A percentile compares a stretch with the other conserved stretches of the same genome.
Evolutionary conservation across 23 tunicate genomes (phyloP).

Genomic region (Oikopleura albicans): DNA sequence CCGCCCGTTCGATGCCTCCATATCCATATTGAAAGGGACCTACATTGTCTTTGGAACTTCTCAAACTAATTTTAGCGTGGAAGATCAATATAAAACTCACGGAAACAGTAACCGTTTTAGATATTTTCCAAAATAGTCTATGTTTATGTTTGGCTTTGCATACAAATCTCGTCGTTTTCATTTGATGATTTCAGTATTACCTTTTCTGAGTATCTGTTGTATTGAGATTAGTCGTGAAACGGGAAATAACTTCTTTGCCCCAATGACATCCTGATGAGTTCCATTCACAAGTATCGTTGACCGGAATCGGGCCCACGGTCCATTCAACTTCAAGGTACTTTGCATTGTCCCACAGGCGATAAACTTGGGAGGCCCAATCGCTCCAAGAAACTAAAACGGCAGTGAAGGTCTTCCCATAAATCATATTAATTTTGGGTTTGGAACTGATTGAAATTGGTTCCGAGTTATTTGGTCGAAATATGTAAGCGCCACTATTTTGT

Average conservation of each 20-base stretch:
- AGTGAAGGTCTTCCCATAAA: neutral
- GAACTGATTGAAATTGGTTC: neutral
- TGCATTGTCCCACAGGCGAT: constrained; percentile 32
- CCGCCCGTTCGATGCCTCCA: too few relatives aligned
- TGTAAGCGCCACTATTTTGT: constrained; percentile 43
- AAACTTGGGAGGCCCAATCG: constrained; percentile 17
- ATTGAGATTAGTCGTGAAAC: constrained; percentile 14
- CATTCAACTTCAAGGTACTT: constrained; percentile 54
- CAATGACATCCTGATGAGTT: neutral
- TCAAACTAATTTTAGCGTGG: too few relatives aligned
- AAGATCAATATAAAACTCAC: too few relatives aligned
- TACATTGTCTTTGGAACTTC: too few relatives aligned
- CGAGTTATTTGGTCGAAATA: constrained; percentile 49
- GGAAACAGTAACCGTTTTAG: too few relatives aligned
- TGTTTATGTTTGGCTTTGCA: too few relatives aligned
- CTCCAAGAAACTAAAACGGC: neutral
- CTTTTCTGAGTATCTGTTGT: neutral
- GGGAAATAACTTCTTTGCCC: constrained; percentile 85
- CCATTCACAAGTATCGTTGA: constrained; percentile 23
- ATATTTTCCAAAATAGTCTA: too few relatives aligned
- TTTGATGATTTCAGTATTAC: too few relatives aligned
- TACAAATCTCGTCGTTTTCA: too few relatives aligned
- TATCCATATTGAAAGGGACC: too few relatives aligned
- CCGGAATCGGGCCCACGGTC: constrained; percentile 85
- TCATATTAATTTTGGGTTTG: neutral